A percentile compares a stretch with the other conserved stretches of the same genome.
phyloP scores from a whole-genome alignment of 2,888 invertebrate species.

The Perdita meconis region DNA sequence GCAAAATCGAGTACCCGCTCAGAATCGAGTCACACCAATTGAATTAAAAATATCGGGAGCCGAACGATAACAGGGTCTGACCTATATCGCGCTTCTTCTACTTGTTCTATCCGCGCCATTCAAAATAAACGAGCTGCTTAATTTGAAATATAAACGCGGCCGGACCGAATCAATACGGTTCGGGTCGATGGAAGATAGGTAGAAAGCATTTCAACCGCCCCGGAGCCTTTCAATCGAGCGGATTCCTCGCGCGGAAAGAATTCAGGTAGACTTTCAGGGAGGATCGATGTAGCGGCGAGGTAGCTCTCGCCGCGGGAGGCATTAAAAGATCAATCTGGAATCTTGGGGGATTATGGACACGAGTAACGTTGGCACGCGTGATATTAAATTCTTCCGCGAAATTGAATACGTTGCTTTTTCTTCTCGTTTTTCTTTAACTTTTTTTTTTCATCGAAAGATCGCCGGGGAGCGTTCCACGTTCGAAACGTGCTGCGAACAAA shows the following conservation, averaged over 20 bases:
- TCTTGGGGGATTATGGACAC: neutral
- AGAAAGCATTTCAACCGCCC: slow-evolving; percentile 23
- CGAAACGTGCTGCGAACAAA: slow-evolving; percentile 37
- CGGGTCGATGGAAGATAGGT: slow-evolving; percentile 23
- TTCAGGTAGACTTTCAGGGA: slow-evolving; percentile 5
- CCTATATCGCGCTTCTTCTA: slow-evolving; percentile 46
- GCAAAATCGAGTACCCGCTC: too few species aligned
- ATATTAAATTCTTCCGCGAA: slow-evolving; percentile 35
- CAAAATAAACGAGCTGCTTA: slow-evolving; percentile 50
- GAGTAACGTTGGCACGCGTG: slow-evolving; percentile 7
- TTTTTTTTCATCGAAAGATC: slow-evolving; percentile 17
- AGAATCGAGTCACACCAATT: slow-evolving; percentile 12
- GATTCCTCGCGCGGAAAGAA: slow-evolving; percentile 1
- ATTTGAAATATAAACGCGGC: slow-evolving; percentile 41
- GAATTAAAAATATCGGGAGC: slow-evolving; percentile 39
- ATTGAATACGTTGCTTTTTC: slow-evolving; percentile 7
- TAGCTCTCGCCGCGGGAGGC: neutral
- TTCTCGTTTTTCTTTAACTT: neutral
- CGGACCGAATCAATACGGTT: slow-evolving; percentile 10
- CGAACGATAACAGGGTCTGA: slow-evolving; percentile 29
- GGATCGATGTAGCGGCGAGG: neutral
- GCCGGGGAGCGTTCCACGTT: slow-evolving; percentile 38
- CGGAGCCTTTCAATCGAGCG: neutral
- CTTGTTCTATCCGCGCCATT: slow-evolving; percentile 15
- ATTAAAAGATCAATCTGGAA: neutral